Base-by-base conservation (phyloP, 64 coral and sea anemone species). In the Actinia equina region DNA sequence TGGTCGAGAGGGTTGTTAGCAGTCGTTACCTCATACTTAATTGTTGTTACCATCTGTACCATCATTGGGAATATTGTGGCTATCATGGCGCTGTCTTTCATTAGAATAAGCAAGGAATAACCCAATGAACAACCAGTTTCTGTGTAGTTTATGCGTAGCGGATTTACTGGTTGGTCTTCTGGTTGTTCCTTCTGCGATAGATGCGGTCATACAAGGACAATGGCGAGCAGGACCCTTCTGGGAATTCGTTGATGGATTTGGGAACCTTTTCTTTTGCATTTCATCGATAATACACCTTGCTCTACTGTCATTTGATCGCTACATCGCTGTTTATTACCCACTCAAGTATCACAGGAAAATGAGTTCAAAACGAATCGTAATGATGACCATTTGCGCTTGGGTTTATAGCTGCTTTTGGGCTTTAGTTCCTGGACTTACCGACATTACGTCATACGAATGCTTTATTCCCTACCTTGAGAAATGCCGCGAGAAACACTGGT, bases 211-310 rank as follows among this genome's bases (percentile, higher is more conserved):
- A 20, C 26, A 49, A 20, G 85, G 88, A 18, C 18, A 92, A 76
- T 95, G 94, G 94, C 87, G 94, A 17, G 91, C 65, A 82, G 94
- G 94, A 52, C 58, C 6, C 26, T 45, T 92, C 43, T 92, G 89
- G 94, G 88, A 83, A 92, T 85, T 86, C 14, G 85, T 95, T n/a
- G 89, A 91, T 52, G 94, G 86, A 16, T 89, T 92, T 89, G 94
- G 89, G 8, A 95, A 95, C 43, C 92, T 95, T 58, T 92, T 87
- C 23, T 95, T 95, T 79, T 95, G 94, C 76, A 95, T 95, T 92
- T 95, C 94, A 30, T 95, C 94, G 3, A 95, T 95, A 23, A 92
- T 95, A 82, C 94, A 95, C n/a, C 83, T 95, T 42, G 80, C 91
- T 57, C 86, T 95, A 63, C 19, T 95, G 19, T 95, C 94, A 5